Evolutionary conservation across 2,113 vertebrate species (phyloP).

Genomic region (Dryoscopus gambensis): DNA sequence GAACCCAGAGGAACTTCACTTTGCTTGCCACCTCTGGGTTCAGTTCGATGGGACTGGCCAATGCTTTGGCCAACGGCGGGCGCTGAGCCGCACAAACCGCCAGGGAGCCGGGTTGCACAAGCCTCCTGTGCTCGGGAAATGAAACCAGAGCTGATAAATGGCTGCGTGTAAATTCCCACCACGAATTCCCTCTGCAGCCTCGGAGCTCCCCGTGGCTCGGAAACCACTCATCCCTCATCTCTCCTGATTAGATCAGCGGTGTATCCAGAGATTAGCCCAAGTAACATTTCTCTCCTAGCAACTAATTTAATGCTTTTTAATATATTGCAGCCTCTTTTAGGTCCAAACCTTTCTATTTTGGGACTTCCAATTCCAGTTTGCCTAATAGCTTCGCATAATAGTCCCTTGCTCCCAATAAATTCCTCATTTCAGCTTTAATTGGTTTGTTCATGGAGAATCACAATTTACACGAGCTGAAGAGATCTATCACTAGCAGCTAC

Average conservation of each 20-base stretch:
- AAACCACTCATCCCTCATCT: background rate
- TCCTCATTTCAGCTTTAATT: slow-evolving; percentile 34
- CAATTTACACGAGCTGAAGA: slow-evolving; percentile 23
- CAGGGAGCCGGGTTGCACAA: background rate
- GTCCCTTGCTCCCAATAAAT: slow-evolving; percentile 18
- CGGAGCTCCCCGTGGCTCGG: background rate
- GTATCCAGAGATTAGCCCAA: background rate
- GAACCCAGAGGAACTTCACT: background rate
- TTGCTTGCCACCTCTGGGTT: background rate
- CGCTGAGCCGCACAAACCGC: background rate
- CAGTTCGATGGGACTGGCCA: background rate
- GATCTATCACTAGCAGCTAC: background rate
- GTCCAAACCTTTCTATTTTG: slow-evolving; percentile 42
- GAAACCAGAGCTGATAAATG: background rate
- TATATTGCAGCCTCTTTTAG: background rate
- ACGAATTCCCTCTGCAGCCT: background rate
- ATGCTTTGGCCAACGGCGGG: background rate
- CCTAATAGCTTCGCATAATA: slow-evolving; percentile 14
- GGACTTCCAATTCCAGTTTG: slow-evolving; percentile 10
- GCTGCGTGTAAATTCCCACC: background rate
- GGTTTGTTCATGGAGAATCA: slow-evolving; percentile 37
- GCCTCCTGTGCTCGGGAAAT: background rate
- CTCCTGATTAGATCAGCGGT: background rate
- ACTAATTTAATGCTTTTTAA: slow-evolving; percentile 10
- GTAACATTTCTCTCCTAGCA: background rate